Conservation (phyloP, 2,797 vertebrate genomes). For the Nasua narica region DNA sequence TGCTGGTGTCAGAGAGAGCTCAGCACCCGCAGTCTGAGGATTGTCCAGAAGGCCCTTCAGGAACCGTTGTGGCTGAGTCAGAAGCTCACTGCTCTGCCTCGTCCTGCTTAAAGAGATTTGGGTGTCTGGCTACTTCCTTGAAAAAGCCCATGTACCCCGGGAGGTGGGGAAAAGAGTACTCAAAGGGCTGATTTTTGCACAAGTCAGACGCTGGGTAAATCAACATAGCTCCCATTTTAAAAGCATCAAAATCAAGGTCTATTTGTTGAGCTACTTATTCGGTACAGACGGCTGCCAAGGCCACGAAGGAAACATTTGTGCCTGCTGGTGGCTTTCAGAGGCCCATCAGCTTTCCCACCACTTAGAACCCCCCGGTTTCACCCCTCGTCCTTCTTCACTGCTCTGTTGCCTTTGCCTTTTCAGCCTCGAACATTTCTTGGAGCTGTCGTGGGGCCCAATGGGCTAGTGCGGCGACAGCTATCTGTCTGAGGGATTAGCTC, state of each 20-base stretch:
- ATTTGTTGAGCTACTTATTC: conserved; percentile 29
- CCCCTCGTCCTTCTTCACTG: background rate
- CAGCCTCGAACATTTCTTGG: background rate
- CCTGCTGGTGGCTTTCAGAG: background rate
- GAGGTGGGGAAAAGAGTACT: background rate
- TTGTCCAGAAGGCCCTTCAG: conserved; percentile 63
- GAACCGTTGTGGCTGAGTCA: background rate
- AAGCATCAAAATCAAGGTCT: conserved; percentile 6
- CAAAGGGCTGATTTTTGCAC: background rate
- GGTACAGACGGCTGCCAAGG: background rate
- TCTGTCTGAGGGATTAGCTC: background rate
- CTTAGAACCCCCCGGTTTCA: background rate
- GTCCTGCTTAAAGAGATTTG: background rate
- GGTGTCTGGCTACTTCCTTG: background rate
- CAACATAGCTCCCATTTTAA: background rate
- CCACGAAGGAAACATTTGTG: background rate
- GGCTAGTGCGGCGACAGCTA: background rate
- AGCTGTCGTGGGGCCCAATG: background rate
- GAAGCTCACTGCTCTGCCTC: background rate
- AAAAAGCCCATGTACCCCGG: conserved; percentile 32
- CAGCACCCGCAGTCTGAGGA: conserved; percentile 51
- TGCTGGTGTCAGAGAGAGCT: conserved; percentile 32
- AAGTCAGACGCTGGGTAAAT: background rate
- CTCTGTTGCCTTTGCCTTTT: background rate
- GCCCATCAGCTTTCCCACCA: background rate